Evolutionary conservation across 2,888 invertebrate genomes (phyloP).

Genomic region (Artemia sinica): DNA sequence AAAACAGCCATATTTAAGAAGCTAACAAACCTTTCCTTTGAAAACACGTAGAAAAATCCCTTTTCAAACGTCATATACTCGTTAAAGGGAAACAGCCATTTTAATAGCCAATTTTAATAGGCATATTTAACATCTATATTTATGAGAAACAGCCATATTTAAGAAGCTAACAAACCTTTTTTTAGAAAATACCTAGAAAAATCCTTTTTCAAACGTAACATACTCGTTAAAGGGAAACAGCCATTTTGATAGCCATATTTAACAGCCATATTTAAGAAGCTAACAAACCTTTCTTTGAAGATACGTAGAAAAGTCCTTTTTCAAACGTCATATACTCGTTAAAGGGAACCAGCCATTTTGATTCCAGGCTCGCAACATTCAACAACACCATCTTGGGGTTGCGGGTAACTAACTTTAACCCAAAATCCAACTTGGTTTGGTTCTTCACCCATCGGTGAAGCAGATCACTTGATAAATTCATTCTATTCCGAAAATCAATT

Average conservation of each 20-base stretch:
- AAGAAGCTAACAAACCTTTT: conserved; percentile 24
- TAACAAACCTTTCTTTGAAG: conserved; percentile 25
- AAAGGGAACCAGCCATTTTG: conserved; percentile 29
- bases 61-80: conserved; percentile 28
- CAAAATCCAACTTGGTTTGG: conserved; percentile 26
- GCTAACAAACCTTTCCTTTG: conserved; percentile 25
- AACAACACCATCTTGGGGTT: conserved; percentile 28
- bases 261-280: too few relatives aligned
- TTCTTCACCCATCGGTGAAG: conserved; percentile 28
- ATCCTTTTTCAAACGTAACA: conserved; percentile 28
- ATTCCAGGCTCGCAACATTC: conserved; percentile 27
- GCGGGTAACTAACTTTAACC: neutral
- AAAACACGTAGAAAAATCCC: conserved; percentile 28
- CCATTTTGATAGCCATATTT: conserved; percentile 26
- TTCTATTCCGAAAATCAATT: conserved; percentile 27
- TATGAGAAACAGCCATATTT: too few relatives aligned
- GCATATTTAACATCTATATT: too few relatives aligned
- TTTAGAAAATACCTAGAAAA: conserved; percentile 27
- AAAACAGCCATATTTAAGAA: too few relatives aligned
- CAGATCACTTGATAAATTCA: conserved; percentile 25
- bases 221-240: conserved; percentile 28
- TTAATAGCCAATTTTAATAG: conserved; percentile 22
- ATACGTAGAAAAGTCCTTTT: conserved; percentile 28
- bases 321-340: conserved; percentile 28
- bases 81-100: conserved; percentile 29